phyloP scores from a whole-genome alignment of 2,797 vertebrate genomes.

The Craterocephalus amniculus region DNA sequence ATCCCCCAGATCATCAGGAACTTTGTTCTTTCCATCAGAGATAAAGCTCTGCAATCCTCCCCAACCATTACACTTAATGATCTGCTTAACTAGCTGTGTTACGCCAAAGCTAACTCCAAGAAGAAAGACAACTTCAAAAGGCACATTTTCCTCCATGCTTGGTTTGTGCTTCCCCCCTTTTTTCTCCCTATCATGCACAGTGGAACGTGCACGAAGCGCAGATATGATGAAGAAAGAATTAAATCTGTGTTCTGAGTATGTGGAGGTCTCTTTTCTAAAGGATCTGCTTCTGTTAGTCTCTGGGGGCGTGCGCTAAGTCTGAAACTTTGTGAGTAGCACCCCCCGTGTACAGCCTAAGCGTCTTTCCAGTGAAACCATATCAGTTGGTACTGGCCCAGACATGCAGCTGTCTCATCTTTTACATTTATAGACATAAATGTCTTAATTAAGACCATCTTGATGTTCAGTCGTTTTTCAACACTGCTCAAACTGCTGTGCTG shows the following conservation, averaged over 20 bases:
- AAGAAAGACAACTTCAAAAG: slow-evolving; percentile 77
- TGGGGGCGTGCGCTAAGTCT: slow-evolving; percentile 20
- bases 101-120: slow-evolving; percentile 69
- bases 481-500: not conserved
- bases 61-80: slow-evolving; percentile 82
- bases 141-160: slow-evolving; percentile 42
- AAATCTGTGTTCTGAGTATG: slow-evolving; percentile 39
- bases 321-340: slow-evolving; percentile 8
- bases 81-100: slow-evolving; percentile 73
- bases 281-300: slow-evolving; percentile 35
- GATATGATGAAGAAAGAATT: slow-evolving; percentile 60
- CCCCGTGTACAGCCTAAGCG: slow-evolving; percentile 20
- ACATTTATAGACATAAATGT: slow-evolving; percentile 27
- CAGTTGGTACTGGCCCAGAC: slow-evolving; percentile 23
- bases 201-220: slow-evolving; percentile 48
- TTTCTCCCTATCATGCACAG: slow-evolving; percentile 47
- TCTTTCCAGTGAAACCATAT: slow-evolving; percentile 31
- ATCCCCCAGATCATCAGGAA: slow-evolving; percentile 79
- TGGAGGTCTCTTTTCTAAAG: slow-evolving; percentile 32
- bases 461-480: slow-evolving; percentile 9
- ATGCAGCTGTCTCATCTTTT: slow-evolving; percentile 14
- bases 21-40: slow-evolving; percentile 82
- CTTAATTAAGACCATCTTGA: slow-evolving; percentile 17
- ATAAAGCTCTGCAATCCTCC: slow-evolving; percentile 79
- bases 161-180: slow-evolving; percentile 33